Evolutionary conservation across 1,140 invertebrate genomes (phyloP).

Genomic region (Liolophura sinensis): DNA sequence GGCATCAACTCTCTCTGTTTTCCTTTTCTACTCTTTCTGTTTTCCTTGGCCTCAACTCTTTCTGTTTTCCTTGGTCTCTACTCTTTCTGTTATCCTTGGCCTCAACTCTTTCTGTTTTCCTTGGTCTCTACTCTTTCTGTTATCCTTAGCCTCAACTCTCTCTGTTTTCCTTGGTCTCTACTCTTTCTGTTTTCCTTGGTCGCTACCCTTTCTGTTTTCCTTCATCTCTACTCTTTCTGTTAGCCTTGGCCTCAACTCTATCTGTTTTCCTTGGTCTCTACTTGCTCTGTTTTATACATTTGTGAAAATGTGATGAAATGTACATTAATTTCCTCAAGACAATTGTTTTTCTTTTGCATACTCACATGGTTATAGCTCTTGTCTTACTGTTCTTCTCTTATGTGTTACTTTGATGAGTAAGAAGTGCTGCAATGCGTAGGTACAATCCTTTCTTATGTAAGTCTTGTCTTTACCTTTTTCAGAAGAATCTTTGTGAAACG

Average conservation of each 20-base stretch:
- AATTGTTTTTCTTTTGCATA: too few species aligned
- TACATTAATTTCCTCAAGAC: too few species aligned
- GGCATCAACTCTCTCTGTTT: neutral
- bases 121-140: neutral
- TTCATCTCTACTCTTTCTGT: neutral
- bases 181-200: neutral
- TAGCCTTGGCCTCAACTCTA: neutral
- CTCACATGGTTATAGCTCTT: too few species aligned
- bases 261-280: constrained; percentile 1
- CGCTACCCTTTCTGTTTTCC: neutral
- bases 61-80: neutral
- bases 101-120: neutral
- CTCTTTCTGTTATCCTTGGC: neutral
- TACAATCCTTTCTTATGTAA: too few species aligned
- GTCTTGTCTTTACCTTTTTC: too few species aligned
- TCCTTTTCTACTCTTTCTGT: neutral
- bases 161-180: neutral
- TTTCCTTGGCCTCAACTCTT: neutral
- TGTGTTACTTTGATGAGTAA: too few species aligned
- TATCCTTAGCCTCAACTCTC: neutral
- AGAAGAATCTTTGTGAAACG: too few species aligned
- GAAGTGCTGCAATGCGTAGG: too few species aligned
- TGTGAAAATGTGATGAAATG: neutral
- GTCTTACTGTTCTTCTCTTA: too few species aligned
- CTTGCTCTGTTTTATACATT: neutral